Evolutionary conservation across 2,113 vertebrate genomes (phyloP), one percentile per base, ranked within the genome.

Genomic region (Eupsittula cactorum): DNA sequence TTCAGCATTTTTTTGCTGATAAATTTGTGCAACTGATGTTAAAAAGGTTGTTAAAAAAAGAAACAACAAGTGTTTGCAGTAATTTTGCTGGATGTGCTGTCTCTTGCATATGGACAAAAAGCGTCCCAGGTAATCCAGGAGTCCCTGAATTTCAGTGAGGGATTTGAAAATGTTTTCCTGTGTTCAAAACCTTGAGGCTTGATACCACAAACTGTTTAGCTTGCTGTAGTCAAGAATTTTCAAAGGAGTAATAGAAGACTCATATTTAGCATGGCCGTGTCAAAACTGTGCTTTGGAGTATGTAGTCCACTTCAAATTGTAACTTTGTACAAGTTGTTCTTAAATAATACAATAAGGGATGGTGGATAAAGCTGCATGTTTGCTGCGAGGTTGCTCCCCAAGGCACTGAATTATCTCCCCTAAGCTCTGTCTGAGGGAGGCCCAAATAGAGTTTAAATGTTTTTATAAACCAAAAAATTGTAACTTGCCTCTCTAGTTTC

Each of bases 1-100:
- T 96, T 86, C 88, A 93, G 88, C 74, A 9, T 70, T 95, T 96
- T 96, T 92, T 91, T 82, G 41, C 91, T 96, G 92, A 93, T 91
- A 87, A 86, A 95, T 92, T 84, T 73, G 73, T 71, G 82, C 0
- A 25, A 46, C 69, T 41, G 73, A 82, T 84, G 86, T 92, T 91
- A 63, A 96, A 93, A 94, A 93, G 82, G 74, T 88, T 90, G 90
- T 64, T 78, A 47, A 84, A 76, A 62, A 76, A 71, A 62, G 63
- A 84, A 82, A 67, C 37, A 92, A 69, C 44, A 60, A 93, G 44
- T 21, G 31, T 59, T 93, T n/a, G 53, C 87, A 90, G 55, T 88
- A 27, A 91, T 95, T 89, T 76, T 8, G 1, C 69, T 65, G 86
- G 62, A 6, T 85, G 53, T 53, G 17, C 80, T 83, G 19, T 33